phyloP scores from a whole-genome alignment of 2,797 vertebrate species.

The Sebastes cheni region DNA sequence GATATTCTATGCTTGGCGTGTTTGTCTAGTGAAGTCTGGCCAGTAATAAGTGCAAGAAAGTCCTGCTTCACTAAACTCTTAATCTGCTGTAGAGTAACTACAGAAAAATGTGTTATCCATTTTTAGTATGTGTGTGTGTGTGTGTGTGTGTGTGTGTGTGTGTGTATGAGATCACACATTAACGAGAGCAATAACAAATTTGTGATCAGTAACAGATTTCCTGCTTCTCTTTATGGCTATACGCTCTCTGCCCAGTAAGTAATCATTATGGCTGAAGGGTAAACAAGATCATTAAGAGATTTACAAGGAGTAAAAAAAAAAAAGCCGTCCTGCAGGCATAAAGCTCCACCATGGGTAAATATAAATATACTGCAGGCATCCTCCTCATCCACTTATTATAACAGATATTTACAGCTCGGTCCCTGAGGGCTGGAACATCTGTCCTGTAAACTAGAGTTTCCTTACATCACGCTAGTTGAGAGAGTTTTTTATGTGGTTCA shows the following conservation, averaged over 20 bases:
- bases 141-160: conserved; percentile 13
- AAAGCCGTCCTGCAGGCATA: background rate
- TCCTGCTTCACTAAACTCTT: conserved; percentile 35
- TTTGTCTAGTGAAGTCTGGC: conserved; percentile 61
- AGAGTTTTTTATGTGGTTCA: background rate
- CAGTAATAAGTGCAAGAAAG: conserved; percentile 20
- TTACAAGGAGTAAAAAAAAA: conserved; percentile 24
- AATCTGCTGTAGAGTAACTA: conserved; percentile 48
- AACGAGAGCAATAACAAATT: background rate
- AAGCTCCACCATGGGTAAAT: background rate
- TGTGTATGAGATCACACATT: background rate
- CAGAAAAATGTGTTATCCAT: conserved; percentile 56
- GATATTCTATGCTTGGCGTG: conserved; percentile 51
- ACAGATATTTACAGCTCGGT: conserved; percentile 18
- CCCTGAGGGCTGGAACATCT: conserved; percentile 17
- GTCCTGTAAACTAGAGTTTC: background rate
- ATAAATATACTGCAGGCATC: conserved; percentile 8
- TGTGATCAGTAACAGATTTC: conserved; percentile 33
- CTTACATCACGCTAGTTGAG: background rate
- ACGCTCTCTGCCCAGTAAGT: conserved; percentile 15
- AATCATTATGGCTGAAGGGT: conserved; percentile 19
- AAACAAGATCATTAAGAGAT: conserved; percentile 56
- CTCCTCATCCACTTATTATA: background rate
- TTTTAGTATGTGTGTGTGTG: conserved; percentile 16
- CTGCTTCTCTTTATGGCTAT: conserved; percentile 35